phyloP scores from a whole-genome alignment of 2,888 invertebrate genomes.

The Drosophila robusta region DNA sequence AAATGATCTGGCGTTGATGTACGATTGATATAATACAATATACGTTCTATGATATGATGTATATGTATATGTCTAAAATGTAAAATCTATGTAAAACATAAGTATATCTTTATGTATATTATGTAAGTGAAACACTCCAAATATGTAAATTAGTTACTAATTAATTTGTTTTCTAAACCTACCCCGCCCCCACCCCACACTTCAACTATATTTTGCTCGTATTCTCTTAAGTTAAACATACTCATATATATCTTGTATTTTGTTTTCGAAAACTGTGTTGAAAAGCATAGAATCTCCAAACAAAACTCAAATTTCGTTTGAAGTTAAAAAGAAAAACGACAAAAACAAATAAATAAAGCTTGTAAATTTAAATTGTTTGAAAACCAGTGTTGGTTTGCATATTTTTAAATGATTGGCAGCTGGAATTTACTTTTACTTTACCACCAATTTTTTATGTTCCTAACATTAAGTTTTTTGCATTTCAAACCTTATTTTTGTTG shows the following conservation, averaged over 20 bases:
- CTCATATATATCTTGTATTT: constrained; percentile 16
- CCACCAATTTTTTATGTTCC: neutral
- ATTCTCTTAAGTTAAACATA: constrained; percentile 31
- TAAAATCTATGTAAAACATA: constrained; percentile 76
- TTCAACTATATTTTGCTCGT: constrained; percentile 59
- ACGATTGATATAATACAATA: constrained; percentile 25
- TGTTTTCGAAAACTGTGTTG: constrained; percentile 25
- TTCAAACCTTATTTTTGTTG: no score
- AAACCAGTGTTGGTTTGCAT: constrained; percentile 13
- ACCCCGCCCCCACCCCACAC: constrained; percentile 9
- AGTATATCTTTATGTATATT: constrained; percentile 52
- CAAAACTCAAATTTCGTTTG: constrained; percentile 42
- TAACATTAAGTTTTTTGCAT: neutral
- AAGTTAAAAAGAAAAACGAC: constrained; percentile 35
- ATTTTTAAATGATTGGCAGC: constrained; percentile 22
- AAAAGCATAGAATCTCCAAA: constrained; percentile 26
- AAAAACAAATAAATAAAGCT: constrained; percentile 68
- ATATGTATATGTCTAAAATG: constrained; percentile 67
- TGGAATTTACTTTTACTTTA: constrained; percentile 12
- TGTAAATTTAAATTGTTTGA: constrained; percentile 67
- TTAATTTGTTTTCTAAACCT: constrained; percentile 22
- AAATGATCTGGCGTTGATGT: constrained; percentile 40
- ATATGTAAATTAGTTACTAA: constrained; percentile 74
- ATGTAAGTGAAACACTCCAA: constrained; percentile 76
- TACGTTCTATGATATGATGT: constrained; percentile 64